Conservation (phyloP, 2,797 vertebrate species). For the Enteromius argenteus region DNA sequence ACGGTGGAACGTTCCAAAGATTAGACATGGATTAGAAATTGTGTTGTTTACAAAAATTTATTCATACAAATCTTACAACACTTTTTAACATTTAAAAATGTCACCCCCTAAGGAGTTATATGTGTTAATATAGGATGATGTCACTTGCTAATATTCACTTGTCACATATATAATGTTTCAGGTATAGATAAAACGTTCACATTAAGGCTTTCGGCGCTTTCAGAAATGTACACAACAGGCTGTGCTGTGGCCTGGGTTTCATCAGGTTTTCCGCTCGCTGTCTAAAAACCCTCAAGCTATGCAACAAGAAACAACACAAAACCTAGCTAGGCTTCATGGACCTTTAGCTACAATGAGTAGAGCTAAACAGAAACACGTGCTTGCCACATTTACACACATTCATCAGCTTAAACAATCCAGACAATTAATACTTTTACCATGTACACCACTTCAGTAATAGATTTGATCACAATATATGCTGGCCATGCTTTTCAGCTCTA, state of each 20-base stretch:
- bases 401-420: slow-evolving; percentile 63
- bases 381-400: slow-evolving; percentile 71
- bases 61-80: slow-evolving; percentile 99
- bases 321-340: slow-evolving; percentile 57
- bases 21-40: slow-evolving; percentile 89
- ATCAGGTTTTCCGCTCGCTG: slow-evolving; percentile 84
- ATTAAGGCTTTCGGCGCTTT: slow-evolving; percentile 97
- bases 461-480: slow-evolving; percentile 63
- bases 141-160: slow-evolving; percentile 82
- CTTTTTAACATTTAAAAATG: slow-evolving; percentile 97
- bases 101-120: slow-evolving; percentile 87
- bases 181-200: slow-evolving; percentile 77
- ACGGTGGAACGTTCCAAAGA: slow-evolving; percentile 80
- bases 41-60: slow-evolving; percentile 99
- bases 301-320: slow-evolving; percentile 79
- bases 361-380: slow-evolving; percentile 71
- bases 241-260: slow-evolving; percentile 77
- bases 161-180: slow-evolving; percentile 77
- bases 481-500: slow-evolving; percentile 82
- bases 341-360: slow-evolving; percentile 56
- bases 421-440: slow-evolving; percentile 65
- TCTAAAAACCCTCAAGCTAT: slow-evolving; percentile 79
- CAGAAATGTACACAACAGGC: slow-evolving; percentile 87
- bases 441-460: slow-evolving; percentile 63
- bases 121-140: slow-evolving; percentile 84